Evolutionary conservation across 2,888 invertebrate species (phyloP), one percentile per base, ranked within the genome.

Genomic region (Ephialtes manifestator): DNA sequence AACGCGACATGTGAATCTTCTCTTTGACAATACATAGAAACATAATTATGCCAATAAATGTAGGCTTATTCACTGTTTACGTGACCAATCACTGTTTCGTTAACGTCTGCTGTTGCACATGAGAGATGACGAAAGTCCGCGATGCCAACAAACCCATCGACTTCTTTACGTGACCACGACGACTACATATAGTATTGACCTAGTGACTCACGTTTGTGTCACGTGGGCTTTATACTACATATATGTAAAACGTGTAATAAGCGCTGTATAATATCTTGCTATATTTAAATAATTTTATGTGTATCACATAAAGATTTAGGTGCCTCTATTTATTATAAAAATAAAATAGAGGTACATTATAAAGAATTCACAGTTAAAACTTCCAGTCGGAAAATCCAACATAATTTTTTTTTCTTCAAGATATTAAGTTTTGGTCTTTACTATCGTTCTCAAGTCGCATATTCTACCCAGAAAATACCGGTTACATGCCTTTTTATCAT

Each of bases 91-190:
- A 55, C 24, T 55, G 55, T 55, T 55, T 24, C 24, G 55, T 3
- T 10, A 48, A 48, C 48, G 15, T n/a, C 5, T 13, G 11, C 13
- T 46, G 46, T 58, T 70, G 51, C 48, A 20, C 75, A 51, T 51
- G 58, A 75, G 39, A 81, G 84, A 89, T 84, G 48, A 80, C 70
- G 80, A 80, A 80, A 80, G 53, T 70, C 55, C 63, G 35, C 75
- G 75, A 84, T 84, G 89, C 90, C 90, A 90, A 90, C 87, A 89
- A 89, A 90, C 88, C 88, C 90, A 90, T 89, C 87, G 88, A 90
- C 87, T 90, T 86, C 85, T 87, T 86, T 86, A 81, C 87, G 83
- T 72, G 79, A 83, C 75, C 63, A 75, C 53, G 70, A 51, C 46
- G 81, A 75, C 46, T 43, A 77, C 60, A 87, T 77, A 72, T 74